phyloP scores from a whole-genome alignment of 2,113 vertebrate species.

The Hypocryptadius cinnamomeus region DNA sequence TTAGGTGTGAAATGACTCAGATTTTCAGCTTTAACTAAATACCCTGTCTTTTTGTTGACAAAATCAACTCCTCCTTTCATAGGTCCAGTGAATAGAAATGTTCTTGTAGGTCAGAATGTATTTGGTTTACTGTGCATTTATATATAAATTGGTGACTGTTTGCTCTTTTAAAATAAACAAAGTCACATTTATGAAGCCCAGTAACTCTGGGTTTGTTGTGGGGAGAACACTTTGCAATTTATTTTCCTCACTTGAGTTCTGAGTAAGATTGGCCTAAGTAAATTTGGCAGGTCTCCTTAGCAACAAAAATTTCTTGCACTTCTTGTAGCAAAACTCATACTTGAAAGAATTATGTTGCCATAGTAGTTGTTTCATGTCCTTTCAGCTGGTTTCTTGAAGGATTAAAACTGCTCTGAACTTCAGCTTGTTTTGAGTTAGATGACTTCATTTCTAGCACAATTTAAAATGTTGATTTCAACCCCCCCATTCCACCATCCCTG shows the following conservation, averaged over 20 bases:
- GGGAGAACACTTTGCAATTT: not conserved
- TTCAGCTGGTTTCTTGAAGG: constrained; percentile 21
- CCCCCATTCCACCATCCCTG: not conserved
- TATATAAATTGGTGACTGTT: not conserved
- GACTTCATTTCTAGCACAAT: not conserved
- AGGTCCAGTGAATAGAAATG: not conserved
- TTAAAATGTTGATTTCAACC: not conserved
- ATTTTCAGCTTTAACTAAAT: not conserved
- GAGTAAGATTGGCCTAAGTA: not conserved
- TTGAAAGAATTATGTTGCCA: constrained; percentile 61
- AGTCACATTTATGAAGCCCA: not conserved
- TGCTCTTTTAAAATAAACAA: not conserved
- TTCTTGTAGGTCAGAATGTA: not conserved
- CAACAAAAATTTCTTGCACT: not conserved
- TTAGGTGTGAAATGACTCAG: not conserved
- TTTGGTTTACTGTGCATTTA: not conserved
- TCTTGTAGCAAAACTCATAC: constrained; percentile 26
- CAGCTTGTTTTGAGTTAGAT: constrained; percentile 21
- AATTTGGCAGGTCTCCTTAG: constrained; percentile 2
- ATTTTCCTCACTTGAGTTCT: not conserved
- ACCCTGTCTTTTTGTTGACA: not conserved
- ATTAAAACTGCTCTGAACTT: constrained; percentile 52
- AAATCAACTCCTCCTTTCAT: not conserved
- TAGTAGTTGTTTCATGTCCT: constrained; percentile 28
- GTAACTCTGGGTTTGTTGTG: not conserved